Base-by-base conservation (phyloP, 1,140 invertebrate species). In the Andrena cerasifolii region DNA sequence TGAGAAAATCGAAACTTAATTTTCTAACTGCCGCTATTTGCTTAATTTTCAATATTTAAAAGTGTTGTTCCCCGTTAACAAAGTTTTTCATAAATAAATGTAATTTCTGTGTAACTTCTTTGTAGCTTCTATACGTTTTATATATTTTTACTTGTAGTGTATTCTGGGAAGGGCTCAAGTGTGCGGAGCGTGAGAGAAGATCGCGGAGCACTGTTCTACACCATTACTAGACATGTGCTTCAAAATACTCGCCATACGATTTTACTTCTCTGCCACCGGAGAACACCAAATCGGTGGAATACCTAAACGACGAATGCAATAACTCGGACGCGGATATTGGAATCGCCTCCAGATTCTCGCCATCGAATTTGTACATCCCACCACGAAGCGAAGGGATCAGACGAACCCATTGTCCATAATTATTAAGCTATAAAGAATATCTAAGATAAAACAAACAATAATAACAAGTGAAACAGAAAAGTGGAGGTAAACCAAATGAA, bases 301-400 rank as follows among this genome's bases (percentile, higher is more conserved):
- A 96, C 87, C 95, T 95, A 90, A 96, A 96, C 0, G 97, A 97
- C 5, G 96, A 96, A 73, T 95, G 95, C 0, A 99, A 94, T 16
- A 99, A 93, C 78, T 95, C 95, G 67, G 98, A 97, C 0, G 97
- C 96, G 61, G 96, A 95, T 74, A 99, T 94, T 24, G 97, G 97
- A 65, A 99, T 93, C 0, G 96, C 95, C 92, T 99, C 96, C 66
- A 99, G 95, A 85, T 94, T 96, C 62, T 97, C 95, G 0, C 97
- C 98, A 93, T 98, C 97, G 91, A 98, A 97, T 90, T 96, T 97
- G 91, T 98, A 99, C 8, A 99, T 93, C 21, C 95, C 95, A 12
- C 98, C 98, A 90, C 95, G 96, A 10, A 99, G 91, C 0, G 98
- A 98, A 43, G 98, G 98, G 88, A 99, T 98, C 83, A 99, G 94